These are phyloP conservation scores for Microplitis mediator DNA, from an alignment of 1,140 invertebrate genomes.

Conservation along the genomic window DNA sequence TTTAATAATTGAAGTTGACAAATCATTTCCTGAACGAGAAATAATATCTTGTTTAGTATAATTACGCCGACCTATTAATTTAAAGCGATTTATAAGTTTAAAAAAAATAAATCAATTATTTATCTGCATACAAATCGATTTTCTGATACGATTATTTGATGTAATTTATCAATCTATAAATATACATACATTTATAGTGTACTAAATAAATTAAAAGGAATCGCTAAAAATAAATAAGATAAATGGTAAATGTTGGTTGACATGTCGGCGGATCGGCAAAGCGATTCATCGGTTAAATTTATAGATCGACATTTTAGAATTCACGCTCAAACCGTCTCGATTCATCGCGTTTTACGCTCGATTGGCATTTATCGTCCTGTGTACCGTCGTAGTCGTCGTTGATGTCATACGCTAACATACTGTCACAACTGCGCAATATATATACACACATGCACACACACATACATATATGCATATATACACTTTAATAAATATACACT, in stretches of 20 bases:
- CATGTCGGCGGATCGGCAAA: not conserved
- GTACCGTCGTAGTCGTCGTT: not conserved
- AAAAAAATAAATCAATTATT: too few species aligned
- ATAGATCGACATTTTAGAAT: conserved; percentile 5
- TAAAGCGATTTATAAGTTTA: too few species aligned
- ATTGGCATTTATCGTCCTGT: conserved; percentile 1
- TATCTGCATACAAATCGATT: too few species aligned
- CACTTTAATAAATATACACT: not conserved
- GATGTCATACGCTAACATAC: not conserved
- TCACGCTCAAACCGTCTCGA: not conserved
- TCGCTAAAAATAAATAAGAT: not conserved
- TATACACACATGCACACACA: not conserved
- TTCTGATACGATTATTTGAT: too few species aligned
- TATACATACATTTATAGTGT: too few species aligned
- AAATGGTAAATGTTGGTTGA: not conserved
- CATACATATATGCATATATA: not conserved
- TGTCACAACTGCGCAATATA: not conserved
- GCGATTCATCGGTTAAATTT: conserved; percentile 9
- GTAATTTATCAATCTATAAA: too few species aligned
- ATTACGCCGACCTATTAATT: too few species aligned
- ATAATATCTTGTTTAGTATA: too few species aligned
- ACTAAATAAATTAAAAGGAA: conserved; percentile 3
- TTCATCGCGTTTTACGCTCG: conserved; percentile 11
- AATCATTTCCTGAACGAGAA: too few species aligned
- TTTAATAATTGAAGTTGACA: too few species aligned